These are phyloP conservation scores for Neopelma chrysocephalum DNA, from an alignment of 2,797 vertebrate genomes.

Conservation along the genomic window DNA sequence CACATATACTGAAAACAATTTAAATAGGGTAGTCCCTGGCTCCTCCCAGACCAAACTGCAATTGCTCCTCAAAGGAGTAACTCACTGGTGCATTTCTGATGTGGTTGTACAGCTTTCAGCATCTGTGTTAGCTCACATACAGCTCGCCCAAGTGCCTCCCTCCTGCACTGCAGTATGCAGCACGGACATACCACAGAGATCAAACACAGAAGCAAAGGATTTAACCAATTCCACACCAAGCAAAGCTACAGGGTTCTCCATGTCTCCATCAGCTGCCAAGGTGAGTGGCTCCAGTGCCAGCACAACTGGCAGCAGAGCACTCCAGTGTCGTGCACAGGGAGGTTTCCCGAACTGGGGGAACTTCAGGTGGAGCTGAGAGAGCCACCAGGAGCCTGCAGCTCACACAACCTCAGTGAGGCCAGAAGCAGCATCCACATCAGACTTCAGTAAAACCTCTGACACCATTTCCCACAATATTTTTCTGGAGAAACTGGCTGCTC, in stretches of 20 bases:
- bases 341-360: background rate
- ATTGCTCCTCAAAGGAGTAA: background rate
- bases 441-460: background rate
- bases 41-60: background rate
- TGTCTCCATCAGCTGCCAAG: background rate
- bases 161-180: conserved; percentile 26
- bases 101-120: background rate
- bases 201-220: background rate
- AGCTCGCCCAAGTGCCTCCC: background rate
- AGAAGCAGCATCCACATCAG: background rate
- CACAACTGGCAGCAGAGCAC: background rate
- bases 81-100: background rate
- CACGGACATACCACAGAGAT: background rate
- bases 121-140: background rate
- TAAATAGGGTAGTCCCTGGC: background rate
- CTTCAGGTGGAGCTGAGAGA: background rate
- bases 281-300: background rate
- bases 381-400: background rate
- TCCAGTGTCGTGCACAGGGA: background rate
- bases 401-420: rapidly evolving
- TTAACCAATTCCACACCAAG: background rate
- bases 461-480: background rate
- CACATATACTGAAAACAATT: background rate
- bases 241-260: background rate
- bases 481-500: background rate